These are phyloP conservation scores for Myopa testacea DNA, from an alignment of 2,888 invertebrate species.

Conservation along the genomic window DNA sequence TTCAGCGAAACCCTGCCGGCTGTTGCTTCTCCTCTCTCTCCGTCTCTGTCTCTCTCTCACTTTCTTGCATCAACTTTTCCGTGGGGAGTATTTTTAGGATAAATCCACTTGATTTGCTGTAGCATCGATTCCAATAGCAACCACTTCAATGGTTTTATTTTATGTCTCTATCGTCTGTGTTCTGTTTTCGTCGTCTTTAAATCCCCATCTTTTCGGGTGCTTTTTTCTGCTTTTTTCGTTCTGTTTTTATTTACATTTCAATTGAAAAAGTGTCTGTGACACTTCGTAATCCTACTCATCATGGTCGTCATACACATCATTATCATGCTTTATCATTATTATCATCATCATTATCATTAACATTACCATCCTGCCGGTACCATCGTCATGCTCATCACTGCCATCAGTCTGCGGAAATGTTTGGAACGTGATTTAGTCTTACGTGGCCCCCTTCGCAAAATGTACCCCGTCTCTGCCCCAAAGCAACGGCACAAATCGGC, in stretches of 20 bases:
- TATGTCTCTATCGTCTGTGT: neutral
- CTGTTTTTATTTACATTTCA: conserved; percentile 61
- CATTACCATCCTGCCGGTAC: neutral
- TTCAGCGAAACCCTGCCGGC: too few relatives aligned
- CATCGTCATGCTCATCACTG: conserved; percentile 44
- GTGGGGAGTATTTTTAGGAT: neutral
- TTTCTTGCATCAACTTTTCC: neutral
- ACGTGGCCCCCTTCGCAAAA: conserved; percentile 49
- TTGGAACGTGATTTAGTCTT: conserved; percentile 64
- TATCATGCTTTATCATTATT: too few relatives aligned
- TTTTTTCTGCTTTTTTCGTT: neutral
- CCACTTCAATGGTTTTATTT: neutral
- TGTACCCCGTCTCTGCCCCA: too few relatives aligned
- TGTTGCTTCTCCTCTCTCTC: neutral
- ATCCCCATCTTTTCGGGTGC: neutral
- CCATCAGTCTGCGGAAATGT: conserved; percentile 59
- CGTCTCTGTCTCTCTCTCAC: neutral
- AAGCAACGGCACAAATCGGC: too few relatives aligned
- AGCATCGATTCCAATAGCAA: too few relatives aligned
- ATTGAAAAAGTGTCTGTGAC: conserved; percentile 54
- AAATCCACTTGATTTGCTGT: too few relatives aligned
- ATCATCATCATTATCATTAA: conserved; percentile 10
- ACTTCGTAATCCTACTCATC: conserved; percentile 47
- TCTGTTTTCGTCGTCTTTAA: neutral
- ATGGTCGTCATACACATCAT: neutral